These are phyloP conservation scores for Hypanus sabinus DNA, from an alignment of 2,113 vertebrate genomes.

Conservation along the genomic window DNA sequence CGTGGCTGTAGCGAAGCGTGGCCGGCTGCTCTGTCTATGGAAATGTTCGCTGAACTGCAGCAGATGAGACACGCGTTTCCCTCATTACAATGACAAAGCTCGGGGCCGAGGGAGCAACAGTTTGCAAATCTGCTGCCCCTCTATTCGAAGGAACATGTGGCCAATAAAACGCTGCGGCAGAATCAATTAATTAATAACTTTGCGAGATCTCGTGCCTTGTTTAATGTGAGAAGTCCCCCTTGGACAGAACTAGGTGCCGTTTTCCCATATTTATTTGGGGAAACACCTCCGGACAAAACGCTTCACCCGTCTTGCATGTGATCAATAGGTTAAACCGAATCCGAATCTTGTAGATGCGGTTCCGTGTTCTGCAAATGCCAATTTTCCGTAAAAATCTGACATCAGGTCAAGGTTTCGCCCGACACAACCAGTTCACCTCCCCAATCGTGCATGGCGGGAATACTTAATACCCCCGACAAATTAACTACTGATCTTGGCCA, in stretches of 20 bases:
- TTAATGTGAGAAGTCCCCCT: not conserved
- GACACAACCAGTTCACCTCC: no score
- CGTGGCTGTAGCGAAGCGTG: conserved; percentile 42
- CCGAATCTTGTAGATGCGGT: no score
- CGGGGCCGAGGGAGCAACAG: conserved; percentile 47
- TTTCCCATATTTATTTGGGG: no score
- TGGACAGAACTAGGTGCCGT: no score
- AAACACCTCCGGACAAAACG: no score
- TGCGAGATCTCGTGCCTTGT: not conserved
- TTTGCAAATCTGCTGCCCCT: conserved; percentile 42
- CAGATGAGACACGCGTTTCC: conserved; percentile 57
- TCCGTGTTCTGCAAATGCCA: no score
- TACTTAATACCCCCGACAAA: not conserved
- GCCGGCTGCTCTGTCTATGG: conserved; percentile 43
- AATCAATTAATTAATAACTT: conserved; percentile 9
- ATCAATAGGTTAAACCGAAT: no score
- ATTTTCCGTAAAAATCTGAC: no score
- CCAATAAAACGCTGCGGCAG: not conserved
- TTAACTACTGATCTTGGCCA: not conserved
- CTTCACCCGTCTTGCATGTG: no score
- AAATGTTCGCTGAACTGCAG: conserved; percentile 38
- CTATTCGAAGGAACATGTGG: not conserved
- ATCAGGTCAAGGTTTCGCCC: no score
- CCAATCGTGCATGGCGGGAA: no score
- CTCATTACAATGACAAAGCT: conserved; percentile 54